Evolutionary conservation across 2,113 vertebrate species (phyloP).

Genomic region (Symphodus melops): DNA sequence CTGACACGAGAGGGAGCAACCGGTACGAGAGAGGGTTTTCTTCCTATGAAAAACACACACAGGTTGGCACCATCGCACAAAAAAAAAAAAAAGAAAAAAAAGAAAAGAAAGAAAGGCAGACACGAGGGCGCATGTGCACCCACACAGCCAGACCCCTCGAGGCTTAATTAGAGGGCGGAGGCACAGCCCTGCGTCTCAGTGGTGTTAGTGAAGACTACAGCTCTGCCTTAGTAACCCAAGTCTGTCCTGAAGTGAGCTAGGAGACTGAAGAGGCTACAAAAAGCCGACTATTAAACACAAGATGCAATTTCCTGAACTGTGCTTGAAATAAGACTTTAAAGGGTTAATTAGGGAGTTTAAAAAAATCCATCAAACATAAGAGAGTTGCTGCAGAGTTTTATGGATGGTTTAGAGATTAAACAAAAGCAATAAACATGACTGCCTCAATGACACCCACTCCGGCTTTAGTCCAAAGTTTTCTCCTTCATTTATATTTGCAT

Average conservation of each 20-base stretch:
- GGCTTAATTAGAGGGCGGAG: slow-evolving; percentile 62
- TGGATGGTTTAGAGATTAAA: not conserved
- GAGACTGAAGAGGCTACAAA: slow-evolving; percentile 22
- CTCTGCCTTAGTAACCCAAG: slow-evolving; percentile 40
- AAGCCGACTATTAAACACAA: slow-evolving; percentile 3
- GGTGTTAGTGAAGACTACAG: slow-evolving; percentile 1
- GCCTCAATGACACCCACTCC: not conserved
- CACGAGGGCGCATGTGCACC: slow-evolving; percentile 7
- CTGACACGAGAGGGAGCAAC: slow-evolving; percentile 38
- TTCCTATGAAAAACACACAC: slow-evolving; percentile 15
- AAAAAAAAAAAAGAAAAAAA: slow-evolving; percentile 25
- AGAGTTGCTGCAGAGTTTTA: not conserved
- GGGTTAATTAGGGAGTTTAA: not conserved
- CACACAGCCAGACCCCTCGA: slow-evolving; percentile 25
- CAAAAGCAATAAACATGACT: not conserved
- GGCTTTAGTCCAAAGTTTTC: not conserved
- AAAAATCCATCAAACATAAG: not conserved
- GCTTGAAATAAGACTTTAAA: slow-evolving; percentile 17
- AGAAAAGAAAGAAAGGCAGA: slow-evolving; percentile 32
- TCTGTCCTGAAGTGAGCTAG: slow-evolving; percentile 1
- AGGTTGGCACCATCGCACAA: not conserved
- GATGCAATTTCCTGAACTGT: not conserved
- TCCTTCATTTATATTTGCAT: not conserved
- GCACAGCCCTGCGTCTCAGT: slow-evolving; percentile 29
- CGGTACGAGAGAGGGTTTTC: slow-evolving; percentile 15